A percentile compares a stretch with the other conserved stretches of the same genome.
phyloP scores from a whole-genome alignment of 1,140 invertebrate genomes.

The Drosophila nebulosa region DNA sequence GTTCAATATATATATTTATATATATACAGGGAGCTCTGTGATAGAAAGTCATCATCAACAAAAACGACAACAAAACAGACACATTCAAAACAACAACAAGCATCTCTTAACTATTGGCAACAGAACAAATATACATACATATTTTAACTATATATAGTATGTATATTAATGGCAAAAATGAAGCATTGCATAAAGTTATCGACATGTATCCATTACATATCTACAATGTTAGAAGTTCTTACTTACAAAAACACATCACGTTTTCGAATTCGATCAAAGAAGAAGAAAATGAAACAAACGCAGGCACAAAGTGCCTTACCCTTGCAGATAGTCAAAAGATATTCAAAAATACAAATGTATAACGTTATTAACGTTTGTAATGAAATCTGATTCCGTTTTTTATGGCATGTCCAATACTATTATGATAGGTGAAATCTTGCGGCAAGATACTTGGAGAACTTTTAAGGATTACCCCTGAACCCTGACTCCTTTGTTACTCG shows the following conservation, averaged over 20 bases:
- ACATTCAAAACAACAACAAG: constrained; percentile 32
- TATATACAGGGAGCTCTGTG: constrained; percentile 75
- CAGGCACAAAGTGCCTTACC: neutral
- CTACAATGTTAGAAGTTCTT: neutral
- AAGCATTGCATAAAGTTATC: constrained; percentile 12
- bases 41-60: constrained; percentile 48
- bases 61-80: constrained; percentile 55
- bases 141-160: constrained; percentile 7
- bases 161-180: neutral
- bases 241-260: neutral
- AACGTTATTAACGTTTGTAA: no score
- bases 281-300: neutral
- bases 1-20: constrained; percentile 28
- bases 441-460: no score
- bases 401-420: no score
- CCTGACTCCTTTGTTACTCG: no score
- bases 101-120: constrained; percentile 54
- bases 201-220: constrained; percentile 1
- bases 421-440: no score
- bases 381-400: no score
- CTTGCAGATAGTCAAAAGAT: constrained; percentile 4
- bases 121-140: constrained; percentile 17
- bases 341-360: neutral
- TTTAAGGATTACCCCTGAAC: no score
- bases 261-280: neutral